Conservation (phyloP, 2,113 vertebrate species). For the Passer domesticus region DNA sequence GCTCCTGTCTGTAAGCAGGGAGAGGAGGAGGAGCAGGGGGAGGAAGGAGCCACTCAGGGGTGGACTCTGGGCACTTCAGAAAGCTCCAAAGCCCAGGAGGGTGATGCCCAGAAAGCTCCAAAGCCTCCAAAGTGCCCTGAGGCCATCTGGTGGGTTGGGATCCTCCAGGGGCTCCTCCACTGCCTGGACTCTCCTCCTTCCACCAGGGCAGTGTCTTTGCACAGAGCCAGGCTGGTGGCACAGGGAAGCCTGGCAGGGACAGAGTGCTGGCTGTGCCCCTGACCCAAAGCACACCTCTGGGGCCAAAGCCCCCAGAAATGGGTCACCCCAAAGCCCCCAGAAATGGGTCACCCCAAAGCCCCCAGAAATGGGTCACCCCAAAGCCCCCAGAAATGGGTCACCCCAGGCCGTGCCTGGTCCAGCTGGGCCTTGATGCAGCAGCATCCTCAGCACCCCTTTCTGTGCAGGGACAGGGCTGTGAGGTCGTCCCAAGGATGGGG, state of each 20-base stretch:
- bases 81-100: neutral
- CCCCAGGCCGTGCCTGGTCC: neutral
- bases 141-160: neutral
- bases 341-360: neutral
- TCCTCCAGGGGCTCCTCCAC: neutral
- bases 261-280: neutral
- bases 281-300: neutral
- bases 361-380: neutral
- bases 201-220: fast-evolving
- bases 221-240: neutral
- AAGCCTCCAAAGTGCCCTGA: neutral
- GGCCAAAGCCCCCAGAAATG: neutral
- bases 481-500: neutral
- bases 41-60: neutral
- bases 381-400: neutral
- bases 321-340: neutral
- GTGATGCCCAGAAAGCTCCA: neutral
- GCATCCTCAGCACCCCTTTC: neutral
- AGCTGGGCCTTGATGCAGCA: neutral
- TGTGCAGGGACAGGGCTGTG: neutral
- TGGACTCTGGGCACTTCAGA: neutral
- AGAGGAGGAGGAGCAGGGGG: neutral
- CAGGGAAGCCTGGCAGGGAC: neutral
- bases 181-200: too few relatives aligned
- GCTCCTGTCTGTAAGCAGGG: neutral